Evolutionary conservation across 2,888 invertebrate species (phyloP), one percentile per base, ranked within the genome.

Genomic region (Drosophila diplacantha): DNA sequence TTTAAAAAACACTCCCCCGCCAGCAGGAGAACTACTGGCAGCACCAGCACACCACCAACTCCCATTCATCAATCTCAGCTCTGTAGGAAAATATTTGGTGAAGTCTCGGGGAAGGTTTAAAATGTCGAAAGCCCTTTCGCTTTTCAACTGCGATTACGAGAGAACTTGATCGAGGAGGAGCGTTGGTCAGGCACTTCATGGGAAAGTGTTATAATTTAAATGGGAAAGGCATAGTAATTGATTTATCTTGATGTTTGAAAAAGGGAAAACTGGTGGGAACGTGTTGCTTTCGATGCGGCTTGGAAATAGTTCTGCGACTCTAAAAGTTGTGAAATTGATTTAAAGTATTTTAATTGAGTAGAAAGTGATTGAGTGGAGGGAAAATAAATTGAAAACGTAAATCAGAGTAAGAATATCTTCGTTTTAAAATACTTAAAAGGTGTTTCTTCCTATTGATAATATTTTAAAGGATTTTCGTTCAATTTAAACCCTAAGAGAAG

Each of bases 141-240:
- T 80, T 77, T 77, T 78, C 76, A 78, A 69, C 73, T 72, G 46
- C 58, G 58, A 58, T 58, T 59, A 59, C 37, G 41, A 24, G 9
- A 38, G 65, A 67, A 61, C 53, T 75, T 75, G 81, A 81, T 81
- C 44, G 44, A 44, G 47, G 78, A 66, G 37, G 78, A 68, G 29
- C 65, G 67, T 61, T 58, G 67, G 41, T 62, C 50, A 38, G 54
- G 32, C 52, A 69, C 68, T 81, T 79, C 76, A 79, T 79, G 79
- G 79, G 79, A 79, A 79, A 81, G 81, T 79, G 79, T 74, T 81
- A 78, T 79, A 81, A 81, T 78, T 78, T 64, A 74, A 74, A 81
- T 72, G 64, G 59, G 67, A 71, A 49, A 61, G 60, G 46, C 66
- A 56, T 49, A 20, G 47, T 67, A 80, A 77, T 80, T 80, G 75